Percentiles rank a stretch among this genome's conserved stretches.
These are phyloP conservation scores for Hylaeus volcanicus DNA, from an alignment of 1,140 invertebrate species.

Conservation along the genomic window DNA sequence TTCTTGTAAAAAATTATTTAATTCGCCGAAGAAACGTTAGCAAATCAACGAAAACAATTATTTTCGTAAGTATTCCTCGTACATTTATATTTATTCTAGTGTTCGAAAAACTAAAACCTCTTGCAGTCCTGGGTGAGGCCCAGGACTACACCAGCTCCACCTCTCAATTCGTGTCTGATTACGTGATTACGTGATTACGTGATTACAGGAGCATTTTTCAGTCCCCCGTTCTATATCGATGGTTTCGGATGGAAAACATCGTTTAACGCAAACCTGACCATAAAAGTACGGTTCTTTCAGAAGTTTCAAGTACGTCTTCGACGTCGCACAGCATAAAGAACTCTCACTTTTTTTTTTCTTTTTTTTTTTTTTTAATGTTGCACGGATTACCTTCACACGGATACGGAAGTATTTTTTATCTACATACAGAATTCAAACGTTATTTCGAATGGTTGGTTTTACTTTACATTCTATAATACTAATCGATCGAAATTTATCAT, in stretches of 20 bases:
- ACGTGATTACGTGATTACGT: conserved; percentile 17
- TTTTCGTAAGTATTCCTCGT: no score
- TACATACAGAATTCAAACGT: not conserved
- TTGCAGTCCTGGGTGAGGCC: no score
- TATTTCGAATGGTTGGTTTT: not conserved
- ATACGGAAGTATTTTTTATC: not conserved
- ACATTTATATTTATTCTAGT: no score
- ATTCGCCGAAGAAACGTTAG: no score
- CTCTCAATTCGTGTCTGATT: no score
- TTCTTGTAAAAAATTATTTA: no score
- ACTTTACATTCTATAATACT: not conserved
- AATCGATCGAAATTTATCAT: not conserved
- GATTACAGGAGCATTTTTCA: conserved; percentile 15
- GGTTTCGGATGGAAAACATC: conserved; percentile 11
- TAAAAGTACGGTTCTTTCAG: conserved; percentile 43
- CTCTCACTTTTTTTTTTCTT: not conserved
- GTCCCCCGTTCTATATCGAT: not conserved
- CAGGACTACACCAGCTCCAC: no score
- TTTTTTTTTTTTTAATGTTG: not conserved
- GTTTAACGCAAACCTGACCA: conserved; percentile 46
- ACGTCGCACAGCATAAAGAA: conserved; percentile 18
- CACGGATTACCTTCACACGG: not conserved
- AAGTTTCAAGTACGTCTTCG: conserved; percentile 45
- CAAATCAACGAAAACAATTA: no score
- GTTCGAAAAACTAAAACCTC: no score